Evolutionary conservation across 2,113 vertebrate genomes (phyloP).

Genomic region (Origma solitaria): DNA sequence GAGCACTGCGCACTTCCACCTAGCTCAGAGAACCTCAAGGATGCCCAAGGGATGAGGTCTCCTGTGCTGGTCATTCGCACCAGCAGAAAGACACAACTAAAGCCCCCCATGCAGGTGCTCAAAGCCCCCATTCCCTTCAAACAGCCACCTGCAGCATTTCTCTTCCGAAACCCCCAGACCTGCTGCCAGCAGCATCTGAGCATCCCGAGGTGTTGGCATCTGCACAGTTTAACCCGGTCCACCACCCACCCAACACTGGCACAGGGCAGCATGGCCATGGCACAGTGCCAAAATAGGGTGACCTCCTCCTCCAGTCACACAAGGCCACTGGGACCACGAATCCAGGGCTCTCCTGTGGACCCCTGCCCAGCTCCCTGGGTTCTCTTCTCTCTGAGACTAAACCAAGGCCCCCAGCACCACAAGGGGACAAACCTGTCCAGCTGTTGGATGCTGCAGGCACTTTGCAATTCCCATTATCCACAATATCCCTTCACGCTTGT

Average conservation of each 20-base stretch:
- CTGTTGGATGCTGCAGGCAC: fast-evolving
- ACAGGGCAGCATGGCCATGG: fast-evolving
- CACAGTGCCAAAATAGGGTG: fast-evolving
- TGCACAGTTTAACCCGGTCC: fast-evolving
- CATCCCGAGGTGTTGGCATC: fast-evolving
- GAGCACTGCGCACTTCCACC: background rate
- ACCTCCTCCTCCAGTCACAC: background rate
- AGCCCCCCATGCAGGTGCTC: fast-evolving
- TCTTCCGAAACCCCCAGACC: fast-evolving
- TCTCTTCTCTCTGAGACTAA: background rate
- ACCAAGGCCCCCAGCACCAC: background rate
- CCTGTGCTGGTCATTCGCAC: background rate
- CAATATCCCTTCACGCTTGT: background rate
- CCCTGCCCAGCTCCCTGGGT: background rate
- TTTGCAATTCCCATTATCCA: background rate
- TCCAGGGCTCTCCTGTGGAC: background rate
- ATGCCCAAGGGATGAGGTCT: fast-evolving
- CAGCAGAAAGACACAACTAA: background rate
- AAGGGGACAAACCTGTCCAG: background rate
- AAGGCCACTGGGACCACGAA: background rate
- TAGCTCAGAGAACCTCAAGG: background rate
- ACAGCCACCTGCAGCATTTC: fast-evolving
- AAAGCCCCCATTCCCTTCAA: background rate
- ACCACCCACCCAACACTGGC: fast-evolving
- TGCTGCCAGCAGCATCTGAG: background rate